phyloP scores from a whole-genome alignment of 1,140 invertebrate species.

The Euwallacea fornicatus region DNA sequence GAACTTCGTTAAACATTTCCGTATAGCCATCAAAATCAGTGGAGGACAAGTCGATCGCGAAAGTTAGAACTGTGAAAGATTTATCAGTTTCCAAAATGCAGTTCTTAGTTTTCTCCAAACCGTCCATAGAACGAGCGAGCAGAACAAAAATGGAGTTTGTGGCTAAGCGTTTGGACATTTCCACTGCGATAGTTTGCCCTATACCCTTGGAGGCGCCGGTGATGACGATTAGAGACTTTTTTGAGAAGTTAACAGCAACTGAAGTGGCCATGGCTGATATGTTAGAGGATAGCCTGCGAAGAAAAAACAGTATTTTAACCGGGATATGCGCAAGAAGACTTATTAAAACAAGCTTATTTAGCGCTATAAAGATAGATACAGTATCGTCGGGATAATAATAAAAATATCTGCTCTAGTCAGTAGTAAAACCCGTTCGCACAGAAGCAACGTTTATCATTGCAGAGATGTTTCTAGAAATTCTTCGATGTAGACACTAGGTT shows the following conservation, averaged over 20 bases:
- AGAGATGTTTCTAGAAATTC: too few species aligned
- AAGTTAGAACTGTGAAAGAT: conserved; percentile 57
- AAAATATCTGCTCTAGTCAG: too few species aligned
- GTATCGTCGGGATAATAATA: too few species aligned
- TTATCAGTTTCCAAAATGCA: conserved; percentile 58
- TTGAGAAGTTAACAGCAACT: conserved; percentile 52
- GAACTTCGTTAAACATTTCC: conserved; percentile 56
- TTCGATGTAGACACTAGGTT: too few species aligned
- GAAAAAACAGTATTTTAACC: too few species aligned
- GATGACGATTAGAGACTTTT: conserved; percentile 63
- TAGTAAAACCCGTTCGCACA: too few species aligned
- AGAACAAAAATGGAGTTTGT: conserved; percentile 69
- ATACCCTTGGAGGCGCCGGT: conserved; percentile 90
- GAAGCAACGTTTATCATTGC: too few species aligned
- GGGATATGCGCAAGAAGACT: too few species aligned
- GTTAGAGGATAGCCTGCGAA: too few species aligned
- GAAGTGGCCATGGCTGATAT: conserved; percentile 32
- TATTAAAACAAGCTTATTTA: too few species aligned
- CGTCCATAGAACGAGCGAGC: conserved; percentile 69
- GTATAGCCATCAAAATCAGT: conserved; percentile 56
- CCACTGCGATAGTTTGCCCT: conserved; percentile 73
- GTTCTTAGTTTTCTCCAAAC: conserved; percentile 65
- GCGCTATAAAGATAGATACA: too few species aligned
- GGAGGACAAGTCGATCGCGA: conserved; percentile 62
- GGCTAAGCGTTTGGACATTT: conserved; percentile 59